Evolutionary conservation across 2,888 invertebrate genomes (phyloP), one percentile per base, ranked within the genome.

Genomic region (Drosophila quinaria): DNA sequence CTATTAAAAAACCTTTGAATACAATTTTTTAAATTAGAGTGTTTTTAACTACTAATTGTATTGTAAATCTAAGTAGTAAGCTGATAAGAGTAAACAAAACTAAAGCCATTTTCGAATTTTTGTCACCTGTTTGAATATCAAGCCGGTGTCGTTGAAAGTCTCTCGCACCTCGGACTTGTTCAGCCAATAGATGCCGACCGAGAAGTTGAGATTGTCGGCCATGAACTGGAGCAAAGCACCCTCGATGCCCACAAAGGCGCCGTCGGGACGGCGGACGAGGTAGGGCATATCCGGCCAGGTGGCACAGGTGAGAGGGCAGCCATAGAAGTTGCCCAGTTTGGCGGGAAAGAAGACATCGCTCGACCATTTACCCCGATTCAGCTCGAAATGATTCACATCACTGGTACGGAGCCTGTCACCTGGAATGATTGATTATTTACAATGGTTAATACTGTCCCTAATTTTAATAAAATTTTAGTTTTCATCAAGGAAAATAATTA

Each of bases 201-300:
- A 81, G 22, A 91, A 91, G 60, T 91, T 91, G n/a, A 91, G 69
- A 42, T 80, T 77, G 0, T 46, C 6, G 9, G 88, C 85, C 59
- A 87, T 63, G 52, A 81, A 91, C 52, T 90, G 78, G 19, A 91
- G 51, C 11, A 91, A 64, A 0, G 78, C 78, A 0, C 90, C 91
- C 52, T 91, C 91, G 63, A 91, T 82, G 54, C 92, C 92, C 8
- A 85, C 68, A 6, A 85, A 87, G 58, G 9, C 61, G 9, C 73
- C 70, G 4, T 61, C 50, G 9, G 66, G 60, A 0, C 61, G 25
- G 8, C 64, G 58, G 11, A 72, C 76, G 29, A 91, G 50, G 59
- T 90, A 91, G 4, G 92, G 91, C 75, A 81, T 80, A 13, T 89
- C 79, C 54, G 90, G 74, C 89, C 89, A 91, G 0, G 90, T 91